Base-by-base conservation (phyloP, 2,797 vertebrate species). In the Phoebastria nigripes region DNA sequence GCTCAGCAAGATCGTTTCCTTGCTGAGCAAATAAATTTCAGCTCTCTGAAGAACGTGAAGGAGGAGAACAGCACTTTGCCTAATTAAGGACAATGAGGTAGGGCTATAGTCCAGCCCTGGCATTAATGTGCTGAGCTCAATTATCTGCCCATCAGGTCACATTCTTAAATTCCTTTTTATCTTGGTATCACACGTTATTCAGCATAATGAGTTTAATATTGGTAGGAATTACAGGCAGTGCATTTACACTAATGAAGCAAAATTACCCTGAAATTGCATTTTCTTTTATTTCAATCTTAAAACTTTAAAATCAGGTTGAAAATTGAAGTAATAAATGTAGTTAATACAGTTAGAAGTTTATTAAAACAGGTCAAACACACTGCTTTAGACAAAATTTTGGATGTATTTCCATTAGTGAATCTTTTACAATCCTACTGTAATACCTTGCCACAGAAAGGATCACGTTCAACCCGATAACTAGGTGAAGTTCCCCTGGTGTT, bases 111-210 rank as follows among this genome's bases (percentile, higher is more conserved):
- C 61, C 83, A 85, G 86, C 89, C 84, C 80, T 14, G 42, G 54
- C 31, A 25, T 59, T 90, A 94, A 94, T 86, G 91, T 70, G 35
- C 78, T 72, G 74, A 94, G 77, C 61, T 96, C 89, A 87, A 92
- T 90, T 92, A 98, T 92, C 90, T 92, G 85, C 71, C 78, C 96
- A 83, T 92, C 92, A 90, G 51, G 55, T 95, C 91, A 93, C 90
- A 94, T 79, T 89, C 96, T 93, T 93, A 94, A 96, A 95, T 78
- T 85, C 92, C 84, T 90, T 96, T 97, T 94, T 85, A 94, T 97
- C 94, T 96, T 66, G 73, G 93, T 87, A 95, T 90, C 91, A 66
- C 79, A 86, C 82, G 17, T 90, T 92, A 88, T 89, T 87, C 69
- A 49, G 62, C 84, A 59, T 95, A 93, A 97, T 76, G 93, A 95